Evolutionary conservation across 2,113 vertebrate genomes (phyloP).

Genomic region (Oreochromis aureus): DNA sequence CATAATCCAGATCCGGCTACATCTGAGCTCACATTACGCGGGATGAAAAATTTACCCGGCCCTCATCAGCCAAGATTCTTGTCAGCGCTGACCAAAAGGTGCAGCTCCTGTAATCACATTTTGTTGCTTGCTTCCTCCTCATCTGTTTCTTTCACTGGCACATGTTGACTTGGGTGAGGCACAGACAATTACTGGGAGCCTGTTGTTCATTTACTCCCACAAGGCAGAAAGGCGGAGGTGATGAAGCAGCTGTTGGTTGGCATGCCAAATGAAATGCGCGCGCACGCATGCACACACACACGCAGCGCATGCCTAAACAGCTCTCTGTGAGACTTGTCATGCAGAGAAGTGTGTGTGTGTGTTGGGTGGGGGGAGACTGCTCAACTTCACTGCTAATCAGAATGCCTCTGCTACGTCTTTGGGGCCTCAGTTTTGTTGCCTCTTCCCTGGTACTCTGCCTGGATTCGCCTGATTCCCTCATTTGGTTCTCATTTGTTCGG

Average conservation of each 20-base stretch:
- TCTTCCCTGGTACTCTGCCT: conserved; percentile 26
- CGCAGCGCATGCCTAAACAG: conserved; percentile 53
- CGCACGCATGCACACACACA: conserved; percentile 4
- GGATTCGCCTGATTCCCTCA: conserved; percentile 42
- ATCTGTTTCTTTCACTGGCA: conserved; percentile 30
- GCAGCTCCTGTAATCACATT: conserved; percentile 16
- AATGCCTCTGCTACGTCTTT: conserved; percentile 32
- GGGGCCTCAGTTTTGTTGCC: conserved; percentile 38
- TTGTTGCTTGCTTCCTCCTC: conserved; percentile 34
- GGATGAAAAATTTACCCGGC: conserved; percentile 1
- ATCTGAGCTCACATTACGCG: conserved; percentile 24
- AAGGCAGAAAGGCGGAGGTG: conserved; percentile 61
- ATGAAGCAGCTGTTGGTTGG: conserved; percentile 66
- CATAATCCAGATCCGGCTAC: neutral
- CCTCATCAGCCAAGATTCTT: conserved; percentile 6
- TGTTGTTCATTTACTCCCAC: conserved; percentile 68
- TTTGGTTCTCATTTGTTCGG: conserved; percentile 55
- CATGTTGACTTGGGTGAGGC: conserved; percentile 34
- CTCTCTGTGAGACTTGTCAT: conserved; percentile 55
- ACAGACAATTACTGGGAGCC: conserved; percentile 60
- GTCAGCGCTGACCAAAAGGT: conserved; percentile 17
- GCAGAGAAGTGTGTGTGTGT: conserved; percentile 27
- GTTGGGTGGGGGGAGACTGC: conserved; percentile 5
- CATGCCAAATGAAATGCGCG: conserved; percentile 55
- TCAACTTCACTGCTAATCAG: conserved; percentile 60